Conservation (phyloP, 2,113 vertebrate genomes). For the Zeus faber region DNA sequence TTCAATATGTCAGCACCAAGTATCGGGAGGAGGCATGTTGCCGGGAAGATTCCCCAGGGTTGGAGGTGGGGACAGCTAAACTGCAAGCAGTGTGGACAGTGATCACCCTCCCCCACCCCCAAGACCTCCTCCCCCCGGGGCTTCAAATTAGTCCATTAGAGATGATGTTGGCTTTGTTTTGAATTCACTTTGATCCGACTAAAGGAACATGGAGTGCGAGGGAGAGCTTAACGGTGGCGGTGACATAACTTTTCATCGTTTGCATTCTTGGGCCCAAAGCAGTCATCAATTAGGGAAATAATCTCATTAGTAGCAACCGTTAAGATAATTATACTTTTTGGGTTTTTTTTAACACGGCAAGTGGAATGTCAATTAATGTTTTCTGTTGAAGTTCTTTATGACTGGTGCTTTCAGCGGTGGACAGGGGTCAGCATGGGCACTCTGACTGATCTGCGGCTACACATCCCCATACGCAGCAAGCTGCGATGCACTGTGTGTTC, state of each 20-base stretch:
- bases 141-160: conserved; percentile 1
- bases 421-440: too few relatives aligned
- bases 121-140: conserved; percentile 2
- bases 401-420: too few relatives aligned
- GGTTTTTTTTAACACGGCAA: neutral
- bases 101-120: too few relatives aligned
- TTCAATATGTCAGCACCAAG: conserved; percentile 58
- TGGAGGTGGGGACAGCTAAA: conserved; percentile 42
- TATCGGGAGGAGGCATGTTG: neutral
- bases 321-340: neutral
- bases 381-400: neutral
- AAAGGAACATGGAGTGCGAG: neutral
- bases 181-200: conserved; percentile 2
- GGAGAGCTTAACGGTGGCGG: neutral
- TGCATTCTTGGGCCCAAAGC: neutral
- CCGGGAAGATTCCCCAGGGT: conserved; percentile 14
- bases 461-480: too few relatives aligned
- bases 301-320: conserved; percentile 2
- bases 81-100: neutral
- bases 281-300: neutral
- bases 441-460: too few relatives aligned
- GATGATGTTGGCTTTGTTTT: neutral
- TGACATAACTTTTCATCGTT: neutral
- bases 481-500: too few relatives aligned
- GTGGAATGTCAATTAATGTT: neutral